phyloP scores from a whole-genome alignment of 2,797 vertebrate species.

The Rhyacichthys aspro region DNA sequence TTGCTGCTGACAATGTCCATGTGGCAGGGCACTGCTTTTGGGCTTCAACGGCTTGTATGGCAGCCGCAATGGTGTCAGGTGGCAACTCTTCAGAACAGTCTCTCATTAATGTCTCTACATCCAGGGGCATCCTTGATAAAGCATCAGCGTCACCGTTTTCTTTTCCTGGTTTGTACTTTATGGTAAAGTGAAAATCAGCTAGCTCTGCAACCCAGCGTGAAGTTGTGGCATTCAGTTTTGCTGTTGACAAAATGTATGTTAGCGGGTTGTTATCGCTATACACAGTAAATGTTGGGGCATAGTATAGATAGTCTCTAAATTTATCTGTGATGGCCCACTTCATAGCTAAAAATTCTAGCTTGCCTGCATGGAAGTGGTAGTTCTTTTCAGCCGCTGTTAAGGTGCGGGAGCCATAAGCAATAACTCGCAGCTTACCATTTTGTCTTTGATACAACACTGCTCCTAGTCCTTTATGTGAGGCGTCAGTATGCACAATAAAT shows the following conservation, averaged over 20 bases:
- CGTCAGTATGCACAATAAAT: constrained; percentile 3
- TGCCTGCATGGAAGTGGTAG: constrained; percentile 13
- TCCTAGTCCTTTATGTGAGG: background rate
- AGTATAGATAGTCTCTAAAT: constrained; percentile 4
- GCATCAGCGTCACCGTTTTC: constrained; percentile 7
- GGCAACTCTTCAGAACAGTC: background rate
- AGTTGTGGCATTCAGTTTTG: constrained; percentile 9
- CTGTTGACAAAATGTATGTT: constrained; percentile 7
- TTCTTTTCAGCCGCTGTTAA: constrained; percentile 21
- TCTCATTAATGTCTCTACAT: background rate
- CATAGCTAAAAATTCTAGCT: constrained; percentile 12
- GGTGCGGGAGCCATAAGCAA: constrained; percentile 20
- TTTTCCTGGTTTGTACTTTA: constrained; percentile 2
- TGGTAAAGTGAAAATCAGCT: background rate
- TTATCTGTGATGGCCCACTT: background rate
- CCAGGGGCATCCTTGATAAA: background rate
- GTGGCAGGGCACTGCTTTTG: background rate
- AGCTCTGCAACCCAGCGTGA: constrained; percentile 6
- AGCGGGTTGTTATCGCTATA: constrained; percentile 11
- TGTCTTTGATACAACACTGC: constrained; percentile 6
- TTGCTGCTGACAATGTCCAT: background rate
- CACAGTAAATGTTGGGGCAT: constrained; percentile 10
- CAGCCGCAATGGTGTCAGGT: background rate
- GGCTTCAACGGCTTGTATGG: background rate
- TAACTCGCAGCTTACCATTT: constrained; percentile 9